Base-by-base conservation (phyloP, 2,113 vertebrate genomes). In the Osmerus eperlanus region DNA sequence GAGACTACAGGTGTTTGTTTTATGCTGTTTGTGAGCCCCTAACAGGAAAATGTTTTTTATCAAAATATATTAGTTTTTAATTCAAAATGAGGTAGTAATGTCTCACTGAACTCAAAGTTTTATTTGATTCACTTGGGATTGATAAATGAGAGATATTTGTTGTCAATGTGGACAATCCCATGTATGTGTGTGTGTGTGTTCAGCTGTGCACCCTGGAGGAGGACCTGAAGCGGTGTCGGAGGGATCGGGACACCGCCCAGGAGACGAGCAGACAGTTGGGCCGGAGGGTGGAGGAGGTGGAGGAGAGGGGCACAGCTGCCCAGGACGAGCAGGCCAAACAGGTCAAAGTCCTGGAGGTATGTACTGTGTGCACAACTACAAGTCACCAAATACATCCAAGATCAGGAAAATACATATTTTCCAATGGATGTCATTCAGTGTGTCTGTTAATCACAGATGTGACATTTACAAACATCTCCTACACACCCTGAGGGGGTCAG, bases 271-370 rank as follows among this genome's bases (percentile, higher is more conserved):
- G 90, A 74, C 88, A 95, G 83, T 85, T 98, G 83, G 95, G 96
- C 84, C 92, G 93, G 89, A 94, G 79, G 7, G 89, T 93, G 73
- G 92, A 92, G 83, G 92, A 95, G 73, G 88, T 97, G 83, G 94
- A 98, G 80, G 92, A 60, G 92, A 95, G 72, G 83, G 95, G 76
- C 90, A 92, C 73, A 79, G 87, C 76, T 75, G 71, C 86, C 61
- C 91, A 89, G 71, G 95, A 96, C 0, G 96, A 97, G 52, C 86
- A 94, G 15, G 80, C 91, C 41, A 89, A 94, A 59, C 94, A 97
- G 4, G 65, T 93, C 78, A 97, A 95, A 89, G 85, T 95, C 62
- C 90, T 96, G 93, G 96, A 98, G 96, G 97, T 98, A 84, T 75
- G 21, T n/a, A 21, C 16, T n/a, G 36, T 25, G 1, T 41, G 59